Evolutionary conservation across 2,888 invertebrate species (phyloP).

Genomic region (Coenonympha glycerion): DNA sequence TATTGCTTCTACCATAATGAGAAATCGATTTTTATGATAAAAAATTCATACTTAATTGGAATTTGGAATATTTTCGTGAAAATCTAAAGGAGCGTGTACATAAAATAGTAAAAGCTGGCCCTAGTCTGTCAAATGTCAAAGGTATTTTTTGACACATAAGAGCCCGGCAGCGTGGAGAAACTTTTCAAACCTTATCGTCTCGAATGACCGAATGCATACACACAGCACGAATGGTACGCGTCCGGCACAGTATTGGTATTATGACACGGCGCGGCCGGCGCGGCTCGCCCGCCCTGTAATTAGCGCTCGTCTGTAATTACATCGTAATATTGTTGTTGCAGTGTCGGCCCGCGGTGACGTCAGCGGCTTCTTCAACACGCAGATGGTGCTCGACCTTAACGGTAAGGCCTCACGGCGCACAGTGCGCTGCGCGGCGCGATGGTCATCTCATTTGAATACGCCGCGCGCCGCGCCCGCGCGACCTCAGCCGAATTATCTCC

Average conservation of each 20-base stretch:
- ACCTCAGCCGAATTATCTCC: not conserved
- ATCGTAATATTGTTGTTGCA: slow-evolving; percentile 53
- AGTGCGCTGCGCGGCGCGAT: not conserved
- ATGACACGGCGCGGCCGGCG: not conserved
- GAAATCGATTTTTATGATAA: too few species aligned
- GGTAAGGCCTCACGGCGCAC: slow-evolving; percentile 45
- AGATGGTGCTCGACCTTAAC: slow-evolving; percentile 72
- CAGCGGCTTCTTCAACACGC: slow-evolving; percentile 68
- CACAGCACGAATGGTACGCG: not conserved
- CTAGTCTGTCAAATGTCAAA: too few species aligned
- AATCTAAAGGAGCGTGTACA: too few species aligned
- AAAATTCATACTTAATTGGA: too few species aligned
- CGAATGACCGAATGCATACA: too few species aligned
- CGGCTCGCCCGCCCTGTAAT: not conserved
- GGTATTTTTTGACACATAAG: too few species aligned
- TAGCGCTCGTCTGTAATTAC: slow-evolving; percentile 23
- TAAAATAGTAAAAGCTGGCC: too few species aligned
- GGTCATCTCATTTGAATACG: not conserved
- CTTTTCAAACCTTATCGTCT: too few species aligned
- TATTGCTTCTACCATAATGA: too few species aligned
- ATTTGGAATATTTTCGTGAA: too few species aligned
- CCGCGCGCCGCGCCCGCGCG: too few species aligned
- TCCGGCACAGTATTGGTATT: not conserved
- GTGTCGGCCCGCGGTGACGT: slow-evolving; percentile 71
- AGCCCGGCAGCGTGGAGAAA: too few species aligned